Conservation (phyloP, 2,888 invertebrate genomes). For the Heliconius aoede region DNA sequence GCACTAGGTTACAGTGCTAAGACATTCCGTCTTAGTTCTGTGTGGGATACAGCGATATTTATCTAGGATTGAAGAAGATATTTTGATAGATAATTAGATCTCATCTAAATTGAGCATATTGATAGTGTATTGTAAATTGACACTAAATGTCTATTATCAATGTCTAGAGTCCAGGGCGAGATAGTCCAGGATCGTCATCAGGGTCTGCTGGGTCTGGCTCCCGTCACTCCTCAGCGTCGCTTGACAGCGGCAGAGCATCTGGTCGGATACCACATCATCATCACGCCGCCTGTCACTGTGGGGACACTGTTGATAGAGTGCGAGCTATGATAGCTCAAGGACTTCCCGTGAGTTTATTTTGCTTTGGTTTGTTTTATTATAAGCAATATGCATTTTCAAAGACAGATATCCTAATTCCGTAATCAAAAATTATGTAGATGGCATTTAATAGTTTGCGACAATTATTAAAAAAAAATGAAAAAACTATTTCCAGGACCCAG, state of each 20-base stretch:
- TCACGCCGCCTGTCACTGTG: slow-evolving; percentile 90
- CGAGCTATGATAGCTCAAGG: slow-evolving; percentile 87
- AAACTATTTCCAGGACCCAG: slow-evolving; percentile 89
- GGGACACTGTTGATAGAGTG: slow-evolving; percentile 89
- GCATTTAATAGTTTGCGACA: too few species aligned
- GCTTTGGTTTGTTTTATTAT: neutral
- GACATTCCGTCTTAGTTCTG: too few species aligned
- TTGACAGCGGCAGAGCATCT: slow-evolving; percentile 96
- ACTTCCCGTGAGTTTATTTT: slow-evolving; percentile 84
- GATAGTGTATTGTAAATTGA: neutral
- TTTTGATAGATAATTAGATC: neutral
- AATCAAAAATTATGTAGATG: too few species aligned
- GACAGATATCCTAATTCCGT: neutral
- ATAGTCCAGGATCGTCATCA: slow-evolving; percentile 94
- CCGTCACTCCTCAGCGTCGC: slow-evolving; percentile 93
- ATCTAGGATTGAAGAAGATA: too few species aligned
- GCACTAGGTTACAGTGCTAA: too few species aligned
- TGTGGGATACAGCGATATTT: too few species aligned
- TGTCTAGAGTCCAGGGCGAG: slow-evolving; percentile 92
- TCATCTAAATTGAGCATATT: neutral
- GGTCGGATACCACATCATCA: slow-evolving; percentile 89
- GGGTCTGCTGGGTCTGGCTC: slow-evolving; percentile 94
- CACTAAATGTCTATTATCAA: neutral
- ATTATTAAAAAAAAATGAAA: too few species aligned
- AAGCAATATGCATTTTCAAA: neutral